These are phyloP conservation scores for Ips nitidus DNA, from an alignment of 1,140 invertebrate genomes.

Conservation along the genomic window DNA sequence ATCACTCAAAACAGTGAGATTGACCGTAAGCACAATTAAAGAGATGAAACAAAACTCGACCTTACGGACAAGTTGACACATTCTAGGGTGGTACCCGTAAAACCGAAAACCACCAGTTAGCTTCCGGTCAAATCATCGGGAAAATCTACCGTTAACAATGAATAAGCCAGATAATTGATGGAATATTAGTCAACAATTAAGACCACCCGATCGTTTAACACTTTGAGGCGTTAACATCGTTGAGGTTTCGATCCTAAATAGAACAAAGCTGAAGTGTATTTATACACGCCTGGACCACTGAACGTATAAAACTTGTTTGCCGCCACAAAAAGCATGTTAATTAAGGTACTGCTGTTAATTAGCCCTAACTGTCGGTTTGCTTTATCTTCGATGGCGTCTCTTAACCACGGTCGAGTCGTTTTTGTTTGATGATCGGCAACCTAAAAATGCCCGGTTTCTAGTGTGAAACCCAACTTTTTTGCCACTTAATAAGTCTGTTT, in stretches of 20 bases:
- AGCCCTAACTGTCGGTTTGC: constrained; percentile 37
- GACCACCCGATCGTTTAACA: constrained; percentile 12
- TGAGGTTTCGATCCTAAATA: constrained; percentile 32
- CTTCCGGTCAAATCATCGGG: background rate
- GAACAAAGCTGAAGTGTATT: constrained; percentile 37
- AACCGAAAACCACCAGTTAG: too few relatives aligned
- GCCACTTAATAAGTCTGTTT: too few relatives aligned
- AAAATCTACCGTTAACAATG: constrained; percentile 1
- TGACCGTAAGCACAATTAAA: too few relatives aligned
- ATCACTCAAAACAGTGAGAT: too few relatives aligned
- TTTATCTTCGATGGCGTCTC: constrained; percentile 28
- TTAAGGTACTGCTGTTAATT: constrained; percentile 41
- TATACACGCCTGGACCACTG: constrained; percentile 18
- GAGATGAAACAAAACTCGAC: too few relatives aligned
- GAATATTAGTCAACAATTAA: constrained; percentile 17
- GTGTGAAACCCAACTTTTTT: constrained; percentile 4
- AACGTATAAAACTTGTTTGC: constrained; percentile 32
- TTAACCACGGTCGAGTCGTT: constrained; percentile 21
- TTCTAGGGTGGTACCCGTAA: too few relatives aligned
- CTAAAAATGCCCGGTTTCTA: constrained; percentile 7
- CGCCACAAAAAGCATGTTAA: constrained; percentile 39
- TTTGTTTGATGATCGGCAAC: constrained; percentile 21
- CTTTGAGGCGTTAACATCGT: constrained; percentile 13
- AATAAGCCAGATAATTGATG: constrained; percentile 11
- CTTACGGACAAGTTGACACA: too few relatives aligned